These are phyloP conservation scores for Plagodis dolabraria DNA, from an alignment of 2,888 invertebrate genomes.

Conservation along the genomic window DNA sequence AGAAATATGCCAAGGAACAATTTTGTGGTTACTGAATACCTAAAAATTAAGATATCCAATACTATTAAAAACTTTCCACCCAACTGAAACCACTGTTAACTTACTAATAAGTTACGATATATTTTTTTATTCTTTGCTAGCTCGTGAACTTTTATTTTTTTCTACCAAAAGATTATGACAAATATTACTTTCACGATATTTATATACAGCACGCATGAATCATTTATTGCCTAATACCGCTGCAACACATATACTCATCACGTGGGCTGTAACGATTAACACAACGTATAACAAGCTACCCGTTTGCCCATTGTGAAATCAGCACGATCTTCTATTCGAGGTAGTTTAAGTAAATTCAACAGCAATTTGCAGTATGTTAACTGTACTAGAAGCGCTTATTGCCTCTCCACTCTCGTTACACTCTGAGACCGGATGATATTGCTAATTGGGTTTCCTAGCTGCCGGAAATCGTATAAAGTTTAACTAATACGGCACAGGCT, in stretches of 20 bases:
- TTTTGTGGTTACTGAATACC: too few species aligned
- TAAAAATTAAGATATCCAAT: too few species aligned
- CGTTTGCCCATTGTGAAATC: slow-evolving; percentile 52
- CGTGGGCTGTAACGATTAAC: slow-evolving; percentile 8
- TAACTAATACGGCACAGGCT: slow-evolving; percentile 65
- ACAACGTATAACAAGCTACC: slow-evolving; percentile 30
- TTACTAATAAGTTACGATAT: too few species aligned
- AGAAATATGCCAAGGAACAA: too few species aligned
- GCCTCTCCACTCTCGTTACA: slow-evolving; percentile 66
- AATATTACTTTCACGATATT: too few species aligned
- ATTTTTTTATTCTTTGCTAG: too few species aligned
- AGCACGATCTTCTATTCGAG: slow-evolving; percentile 51
- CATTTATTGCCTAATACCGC: background rate
- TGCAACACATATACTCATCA: background rate
- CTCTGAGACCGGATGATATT: slow-evolving; percentile 74
- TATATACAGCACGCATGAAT: too few species aligned
- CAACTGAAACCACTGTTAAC: too few species aligned
- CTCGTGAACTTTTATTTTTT: too few species aligned
- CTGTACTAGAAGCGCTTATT: slow-evolving; percentile 65
- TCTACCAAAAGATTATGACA: too few species aligned
- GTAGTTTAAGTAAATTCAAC: slow-evolving; percentile 72
- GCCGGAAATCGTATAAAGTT: slow-evolving; percentile 78
- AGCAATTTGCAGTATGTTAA: slow-evolving; percentile 78
- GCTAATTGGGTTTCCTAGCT: slow-evolving; percentile 79
- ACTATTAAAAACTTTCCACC: too few species aligned